These are phyloP conservation scores for Coenonympha arcania DNA, from an alignment of 2,888 invertebrate species.

Conservation along the genomic window DNA sequence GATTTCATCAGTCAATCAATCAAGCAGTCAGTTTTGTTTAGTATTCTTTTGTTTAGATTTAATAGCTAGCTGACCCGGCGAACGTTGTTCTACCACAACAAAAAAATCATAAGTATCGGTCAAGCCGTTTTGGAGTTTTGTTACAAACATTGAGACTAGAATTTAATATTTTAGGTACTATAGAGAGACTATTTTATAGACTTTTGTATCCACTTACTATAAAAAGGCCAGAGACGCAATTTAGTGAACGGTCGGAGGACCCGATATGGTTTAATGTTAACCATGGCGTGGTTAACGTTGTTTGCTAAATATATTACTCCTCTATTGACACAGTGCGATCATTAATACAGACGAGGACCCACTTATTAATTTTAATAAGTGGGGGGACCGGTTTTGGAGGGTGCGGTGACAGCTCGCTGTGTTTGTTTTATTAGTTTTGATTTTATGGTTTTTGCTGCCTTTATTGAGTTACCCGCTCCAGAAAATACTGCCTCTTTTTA, in stretches of 20 bases:
- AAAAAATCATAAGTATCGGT: no score
- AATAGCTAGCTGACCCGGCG: no score
- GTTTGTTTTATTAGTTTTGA: constrained; percentile 67
- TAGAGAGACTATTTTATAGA: not conserved
- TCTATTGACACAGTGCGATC: constrained; percentile 70
- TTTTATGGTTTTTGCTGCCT: constrained; percentile 52
- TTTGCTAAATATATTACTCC: constrained; percentile 70
- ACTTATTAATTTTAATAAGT: constrained; percentile 74
- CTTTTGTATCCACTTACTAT: not conserved
- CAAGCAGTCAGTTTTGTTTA: no score
- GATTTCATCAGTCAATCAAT: no score
- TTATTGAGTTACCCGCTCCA: constrained; percentile 21
- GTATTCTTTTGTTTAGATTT: no score
- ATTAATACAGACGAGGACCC: constrained; percentile 69
- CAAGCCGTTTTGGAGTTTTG: not conserved
- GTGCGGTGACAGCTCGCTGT: constrained; percentile 50
- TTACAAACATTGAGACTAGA: not conserved
- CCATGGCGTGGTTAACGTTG: constrained; percentile 43
- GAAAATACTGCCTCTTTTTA: constrained; percentile 4
- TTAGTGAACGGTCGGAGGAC: not conserved
- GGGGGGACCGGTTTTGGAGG: constrained; percentile 59
- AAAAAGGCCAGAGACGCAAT: constrained; percentile 3
- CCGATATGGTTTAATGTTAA: constrained; percentile 12
- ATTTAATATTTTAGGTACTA: not conserved
- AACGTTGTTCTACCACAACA: no score